Evolutionary conservation across 2,888 invertebrate genomes (phyloP).

Genomic region (Scaptodrosophila latifasciaeformis): DNA sequence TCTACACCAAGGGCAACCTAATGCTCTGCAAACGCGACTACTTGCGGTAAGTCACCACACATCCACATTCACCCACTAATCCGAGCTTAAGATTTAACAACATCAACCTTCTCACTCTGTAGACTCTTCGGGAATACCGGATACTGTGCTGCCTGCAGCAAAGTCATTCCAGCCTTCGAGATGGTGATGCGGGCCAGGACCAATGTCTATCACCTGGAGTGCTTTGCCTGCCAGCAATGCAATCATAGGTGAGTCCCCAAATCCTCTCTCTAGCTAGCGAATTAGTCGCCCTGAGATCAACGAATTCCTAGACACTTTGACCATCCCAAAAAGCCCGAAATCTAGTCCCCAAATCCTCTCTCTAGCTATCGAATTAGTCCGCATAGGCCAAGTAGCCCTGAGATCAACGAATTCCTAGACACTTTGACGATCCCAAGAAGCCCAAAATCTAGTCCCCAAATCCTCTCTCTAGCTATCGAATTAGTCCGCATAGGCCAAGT

Average conservation of each 20-base stretch:
- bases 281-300: no score
- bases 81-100: no score
- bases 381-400: no score
- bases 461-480: no score
- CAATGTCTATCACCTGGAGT: slow-evolving; percentile 98
- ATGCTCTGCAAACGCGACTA: slow-evolving; percentile 97
- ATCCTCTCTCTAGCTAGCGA: no score
- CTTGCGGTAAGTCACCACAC: slow-evolving; percentile 85
- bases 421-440: no score
- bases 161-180: slow-evolving; percentile 98
- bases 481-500: no score
- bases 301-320: slow-evolving; percentile 16
- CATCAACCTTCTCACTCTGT: slow-evolving; percentile 34
- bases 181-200: slow-evolving; percentile 99
- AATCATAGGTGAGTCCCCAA: slow-evolving; percentile 96
- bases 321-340: slow-evolving; percentile 3
- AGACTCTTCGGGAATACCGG: slow-evolving; percentile 97
- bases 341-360: no score
- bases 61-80: no score
- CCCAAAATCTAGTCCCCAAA: no score
- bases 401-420: no score
- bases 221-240: slow-evolving; percentile 98
- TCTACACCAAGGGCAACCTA: slow-evolving; percentile 96
- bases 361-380: no score
- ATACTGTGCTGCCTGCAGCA: slow-evolving; percentile 97